These are phyloP conservation scores for Eunapius fragilis DNA, from an alignment of 37 sponge, comb jelly and placozoan genomes.

Conservation along the genomic window DNA sequence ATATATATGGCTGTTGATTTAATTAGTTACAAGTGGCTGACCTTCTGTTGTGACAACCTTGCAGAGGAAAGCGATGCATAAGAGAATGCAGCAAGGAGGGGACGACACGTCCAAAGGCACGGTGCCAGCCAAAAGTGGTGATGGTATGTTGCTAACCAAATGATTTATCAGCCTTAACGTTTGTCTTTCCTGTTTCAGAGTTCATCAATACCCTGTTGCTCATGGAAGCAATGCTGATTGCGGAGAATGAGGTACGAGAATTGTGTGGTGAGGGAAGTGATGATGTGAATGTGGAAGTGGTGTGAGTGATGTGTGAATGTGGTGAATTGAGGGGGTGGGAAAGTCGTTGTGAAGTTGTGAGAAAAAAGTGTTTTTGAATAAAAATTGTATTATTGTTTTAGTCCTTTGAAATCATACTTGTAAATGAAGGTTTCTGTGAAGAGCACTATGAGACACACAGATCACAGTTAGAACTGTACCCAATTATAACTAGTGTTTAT, in stretches of 20 bases:
- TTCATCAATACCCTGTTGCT: conserved; percentile 65
- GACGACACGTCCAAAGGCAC: background rate
- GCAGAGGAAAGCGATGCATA: conserved; percentile 39
- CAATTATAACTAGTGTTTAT: too few relatives aligned
- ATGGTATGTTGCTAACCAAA: background rate
- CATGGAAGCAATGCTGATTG: conserved; percentile 59
- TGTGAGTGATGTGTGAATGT: background rate
- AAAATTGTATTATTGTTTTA: too few relatives aligned
- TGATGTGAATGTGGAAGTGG: background rate
- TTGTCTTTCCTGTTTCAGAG: conserved; percentile 5
- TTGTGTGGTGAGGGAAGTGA: conserved; percentile 19
- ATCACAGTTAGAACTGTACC: too few relatives aligned
- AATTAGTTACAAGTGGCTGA: too few relatives aligned
- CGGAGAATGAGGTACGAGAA: conserved; percentile 74
- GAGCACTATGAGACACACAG: too few relatives aligned
- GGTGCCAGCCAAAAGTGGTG: background rate
- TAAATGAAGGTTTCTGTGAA: too few relatives aligned
- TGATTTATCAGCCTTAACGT: background rate
- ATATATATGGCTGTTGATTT: too few relatives aligned
- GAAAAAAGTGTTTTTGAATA: too few relatives aligned
- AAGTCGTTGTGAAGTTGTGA: too few relatives aligned
- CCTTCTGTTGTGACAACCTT: background rate
- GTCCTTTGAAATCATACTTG: too few relatives aligned
- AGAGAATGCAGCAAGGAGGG: background rate
- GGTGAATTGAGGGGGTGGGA: too few relatives aligned